A percentile compares a stretch with the other conserved stretches of the same genome.
These are phyloP conservation scores for Drosophila hydei DNA, from an alignment of 1,140 invertebrate species.

Conservation along the genomic window DNA sequence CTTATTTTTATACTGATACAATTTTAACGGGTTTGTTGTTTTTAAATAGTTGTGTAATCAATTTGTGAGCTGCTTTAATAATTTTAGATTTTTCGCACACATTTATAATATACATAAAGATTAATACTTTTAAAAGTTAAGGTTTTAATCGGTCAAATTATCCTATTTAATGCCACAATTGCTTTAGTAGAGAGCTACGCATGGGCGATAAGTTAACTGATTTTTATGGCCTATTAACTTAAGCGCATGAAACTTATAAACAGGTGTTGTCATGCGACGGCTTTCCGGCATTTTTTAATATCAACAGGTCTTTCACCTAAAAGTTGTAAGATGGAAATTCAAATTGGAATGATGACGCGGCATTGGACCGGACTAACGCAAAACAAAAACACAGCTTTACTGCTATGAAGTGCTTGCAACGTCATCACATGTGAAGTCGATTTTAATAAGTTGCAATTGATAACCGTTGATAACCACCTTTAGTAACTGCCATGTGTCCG, in stretches of 20 bases:
- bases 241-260: constrained; percentile 7
- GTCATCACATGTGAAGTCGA: constrained; percentile 50
- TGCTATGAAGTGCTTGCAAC: constrained; percentile 46
- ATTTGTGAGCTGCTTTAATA: background rate
- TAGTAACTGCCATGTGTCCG: constrained; percentile 10
- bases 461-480: constrained; percentile 43
- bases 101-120: no score
- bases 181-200: no score
- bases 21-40: background rate
- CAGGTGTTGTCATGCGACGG: constrained; percentile 29
- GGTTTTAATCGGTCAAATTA: no score
- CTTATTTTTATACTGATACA: background rate
- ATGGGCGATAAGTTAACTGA: background rate
- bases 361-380: constrained; percentile 20
- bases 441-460: constrained; percentile 8
- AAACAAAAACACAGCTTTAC: constrained; percentile 1
- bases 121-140: no score
- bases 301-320: constrained; percentile 63
- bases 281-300: constrained; percentile 19
- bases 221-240: constrained; percentile 35
- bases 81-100: no score
- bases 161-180: background rate
- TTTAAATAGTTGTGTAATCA: background rate
- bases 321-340: constrained; percentile 28
- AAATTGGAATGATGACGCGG: constrained; percentile 43